Evolutionary conservation across 2,888 invertebrate genomes (phyloP).

Genomic region (Tenodera sinensis): DNA sequence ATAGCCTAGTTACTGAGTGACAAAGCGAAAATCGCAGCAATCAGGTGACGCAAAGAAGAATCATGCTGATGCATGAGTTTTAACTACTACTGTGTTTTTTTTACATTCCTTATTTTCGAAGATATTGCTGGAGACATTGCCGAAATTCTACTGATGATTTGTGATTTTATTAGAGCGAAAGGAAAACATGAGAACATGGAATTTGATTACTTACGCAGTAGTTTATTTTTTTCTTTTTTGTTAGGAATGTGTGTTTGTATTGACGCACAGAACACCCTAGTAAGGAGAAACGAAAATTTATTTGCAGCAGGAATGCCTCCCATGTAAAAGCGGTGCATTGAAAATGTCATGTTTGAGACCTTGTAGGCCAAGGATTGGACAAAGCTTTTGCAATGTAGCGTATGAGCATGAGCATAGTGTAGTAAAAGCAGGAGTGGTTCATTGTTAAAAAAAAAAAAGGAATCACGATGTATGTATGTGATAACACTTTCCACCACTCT

Average conservation of each 20-base stretch:
- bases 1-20: no score
- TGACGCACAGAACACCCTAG: not conserved
- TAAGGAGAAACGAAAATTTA: not conserved
- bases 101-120: no score
- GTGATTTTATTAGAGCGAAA: no score
- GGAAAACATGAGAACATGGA: no score
- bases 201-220: not conserved
- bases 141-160: no score
- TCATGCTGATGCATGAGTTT: no score
- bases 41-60: no score
- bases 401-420: not conserved
- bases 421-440: not conserved
- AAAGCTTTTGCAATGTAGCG: not conserved
- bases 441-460: not conserved
- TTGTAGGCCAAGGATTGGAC: not conserved
- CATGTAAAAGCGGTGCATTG: not conserved
- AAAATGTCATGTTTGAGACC: not conserved
- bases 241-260: not conserved
- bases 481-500: not conserved
- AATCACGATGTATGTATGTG: not conserved
- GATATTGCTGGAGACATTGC: no score
- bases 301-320: not conserved
- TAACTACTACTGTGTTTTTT: no score
- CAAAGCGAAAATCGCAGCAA: no score
- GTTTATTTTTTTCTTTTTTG: not conserved